phyloP scores from a whole-genome alignment of 2,888 invertebrate species.

The Athalia circularis region DNA sequence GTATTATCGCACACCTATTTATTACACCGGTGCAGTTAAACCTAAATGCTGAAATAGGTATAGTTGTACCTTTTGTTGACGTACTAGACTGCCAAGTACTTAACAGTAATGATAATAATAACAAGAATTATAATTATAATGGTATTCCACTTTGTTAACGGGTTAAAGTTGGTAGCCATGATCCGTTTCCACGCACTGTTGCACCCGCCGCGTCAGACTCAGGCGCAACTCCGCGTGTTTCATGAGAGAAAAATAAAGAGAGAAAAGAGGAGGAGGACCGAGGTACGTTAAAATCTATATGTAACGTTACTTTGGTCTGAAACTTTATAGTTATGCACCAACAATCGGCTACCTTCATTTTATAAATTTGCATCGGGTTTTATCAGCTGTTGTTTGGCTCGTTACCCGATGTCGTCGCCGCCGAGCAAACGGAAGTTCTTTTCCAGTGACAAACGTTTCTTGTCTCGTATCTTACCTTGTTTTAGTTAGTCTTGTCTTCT shows the following conservation, averaged over 20 bases:
- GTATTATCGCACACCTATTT: too few relatives aligned
- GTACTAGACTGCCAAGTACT: slow-evolving; percentile 33
- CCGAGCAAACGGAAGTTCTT: too few relatives aligned
- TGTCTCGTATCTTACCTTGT: background rate
- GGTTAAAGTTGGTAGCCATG: slow-evolving; percentile 69
- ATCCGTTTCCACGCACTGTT: slow-evolving; percentile 72
- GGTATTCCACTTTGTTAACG: slow-evolving; percentile 67
- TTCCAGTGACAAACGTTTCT: too few relatives aligned
- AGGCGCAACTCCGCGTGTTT: slow-evolving; percentile 6
- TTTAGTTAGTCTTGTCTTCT: slow-evolving; percentile 19
- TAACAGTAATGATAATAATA: slow-evolving; percentile 27
- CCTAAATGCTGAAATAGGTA: background rate
- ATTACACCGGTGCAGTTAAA: background rate
- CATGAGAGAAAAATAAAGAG: background rate
- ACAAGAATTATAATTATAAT: slow-evolving; percentile 53
- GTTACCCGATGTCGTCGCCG: too few relatives aligned
- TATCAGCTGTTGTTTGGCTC: background rate
- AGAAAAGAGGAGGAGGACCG: slow-evolving; percentile 10
- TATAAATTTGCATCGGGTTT: background rate
- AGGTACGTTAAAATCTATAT: slow-evolving; percentile 8
- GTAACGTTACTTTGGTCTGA: too few relatives aligned
- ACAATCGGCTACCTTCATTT: too few relatives aligned
- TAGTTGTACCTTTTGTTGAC: background rate
- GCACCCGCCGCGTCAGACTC: slow-evolving; percentile 51
- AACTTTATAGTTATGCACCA: too few relatives aligned